Conservation (phyloP, 2,888 invertebrate species). For the Lampropteryx suffumata region DNA sequence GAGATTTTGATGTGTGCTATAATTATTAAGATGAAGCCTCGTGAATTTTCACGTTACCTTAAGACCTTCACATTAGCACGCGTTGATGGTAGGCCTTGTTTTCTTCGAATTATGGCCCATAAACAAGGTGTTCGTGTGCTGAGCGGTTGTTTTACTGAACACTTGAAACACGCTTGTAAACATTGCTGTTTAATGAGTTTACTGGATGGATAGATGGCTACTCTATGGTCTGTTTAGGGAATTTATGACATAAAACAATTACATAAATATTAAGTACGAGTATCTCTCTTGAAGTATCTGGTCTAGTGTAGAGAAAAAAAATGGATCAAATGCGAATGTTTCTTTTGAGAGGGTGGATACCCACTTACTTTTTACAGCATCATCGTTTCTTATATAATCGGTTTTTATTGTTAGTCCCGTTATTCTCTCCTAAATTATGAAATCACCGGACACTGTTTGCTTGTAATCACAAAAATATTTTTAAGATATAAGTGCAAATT, state of each 20-base stretch:
- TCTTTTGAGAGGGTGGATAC: too few species aligned
- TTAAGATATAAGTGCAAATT: too few species aligned
- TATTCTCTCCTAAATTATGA: too few species aligned
- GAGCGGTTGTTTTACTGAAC: conserved; percentile 14
- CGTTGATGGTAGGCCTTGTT: conserved; percentile 24
- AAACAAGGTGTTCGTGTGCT: conserved; percentile 11
- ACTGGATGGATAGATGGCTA: neutral
- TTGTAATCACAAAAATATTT: too few species aligned
- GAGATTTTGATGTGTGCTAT: too few species aligned
- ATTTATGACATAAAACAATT: neutral
- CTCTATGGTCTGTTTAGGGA: neutral
- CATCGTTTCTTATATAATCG: too few species aligned
- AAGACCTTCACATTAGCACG: conserved; percentile 31
- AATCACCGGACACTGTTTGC: too few species aligned
- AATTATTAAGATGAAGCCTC: conserved; percentile 16
- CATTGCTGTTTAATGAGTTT: conserved; percentile 11
- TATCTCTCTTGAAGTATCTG: too few species aligned
- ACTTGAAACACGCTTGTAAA: conserved; percentile 15
- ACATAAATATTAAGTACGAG: neutral
- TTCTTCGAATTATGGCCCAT: conserved; percentile 17
- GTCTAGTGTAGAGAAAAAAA: too few species aligned
- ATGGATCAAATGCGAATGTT: too few species aligned
- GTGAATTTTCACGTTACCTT: conserved; percentile 24
- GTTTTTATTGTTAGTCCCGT: too few species aligned
- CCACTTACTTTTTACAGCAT: too few species aligned